phyloP scores from a whole-genome alignment of 2,888 invertebrate species.

The Stomorhina lunata region DNA sequence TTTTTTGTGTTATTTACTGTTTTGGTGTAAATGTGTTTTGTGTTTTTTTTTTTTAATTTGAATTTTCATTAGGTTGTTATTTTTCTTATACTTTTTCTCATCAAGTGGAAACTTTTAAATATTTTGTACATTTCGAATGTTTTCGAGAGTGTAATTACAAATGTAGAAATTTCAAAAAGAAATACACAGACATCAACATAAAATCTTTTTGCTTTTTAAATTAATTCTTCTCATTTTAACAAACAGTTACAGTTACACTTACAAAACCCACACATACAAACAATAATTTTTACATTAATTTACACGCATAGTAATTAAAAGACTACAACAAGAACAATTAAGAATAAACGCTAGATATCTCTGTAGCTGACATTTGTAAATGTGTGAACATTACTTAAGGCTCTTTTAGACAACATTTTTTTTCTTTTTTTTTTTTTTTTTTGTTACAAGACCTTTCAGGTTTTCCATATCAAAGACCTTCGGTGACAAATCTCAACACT shows the following conservation, averaged over 20 bases:
- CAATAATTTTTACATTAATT: slow-evolving; percentile 18
- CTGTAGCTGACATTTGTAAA: background rate
- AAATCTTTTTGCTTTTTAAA: background rate
- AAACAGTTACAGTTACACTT: background rate
- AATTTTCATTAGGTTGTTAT: background rate
- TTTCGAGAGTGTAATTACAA: slow-evolving; percentile 22
- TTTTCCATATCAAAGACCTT: too few species aligned
- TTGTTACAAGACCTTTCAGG: too few species aligned
- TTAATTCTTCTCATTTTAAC: background rate
- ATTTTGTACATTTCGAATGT: background rate
- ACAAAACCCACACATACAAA: background rate
- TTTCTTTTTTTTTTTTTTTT: too few species aligned
- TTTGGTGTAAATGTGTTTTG: background rate
- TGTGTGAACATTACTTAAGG: background rate
- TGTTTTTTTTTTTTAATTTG: background rate
- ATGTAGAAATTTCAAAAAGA: background rate
- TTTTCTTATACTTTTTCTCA: background rate
- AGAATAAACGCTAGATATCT: background rate
- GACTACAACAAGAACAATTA: slow-evolving; percentile 26
- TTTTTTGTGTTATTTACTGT: background rate
- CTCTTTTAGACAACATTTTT: too few species aligned
- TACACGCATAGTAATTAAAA: slow-evolving; percentile 18
- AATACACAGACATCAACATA: background rate
- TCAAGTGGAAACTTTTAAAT: background rate
- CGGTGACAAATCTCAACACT: too few species aligned